phyloP scores from a whole-genome alignment of 2,888 invertebrate species.

The Girardia tigrina region DNA sequence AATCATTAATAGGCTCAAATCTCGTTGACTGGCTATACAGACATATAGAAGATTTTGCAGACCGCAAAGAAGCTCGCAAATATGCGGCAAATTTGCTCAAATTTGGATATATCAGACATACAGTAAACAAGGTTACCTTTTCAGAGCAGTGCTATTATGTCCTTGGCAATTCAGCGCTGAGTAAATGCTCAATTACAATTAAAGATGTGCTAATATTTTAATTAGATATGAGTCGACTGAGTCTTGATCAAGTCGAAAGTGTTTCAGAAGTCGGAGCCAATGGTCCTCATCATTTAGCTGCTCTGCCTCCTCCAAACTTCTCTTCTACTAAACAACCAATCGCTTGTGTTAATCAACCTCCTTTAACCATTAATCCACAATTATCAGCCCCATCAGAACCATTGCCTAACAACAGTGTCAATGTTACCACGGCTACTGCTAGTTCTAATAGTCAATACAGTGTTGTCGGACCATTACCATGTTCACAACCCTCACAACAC shows the following conservation, averaged over 20 bases:
- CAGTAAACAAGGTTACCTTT: slow-evolving; percentile 94
- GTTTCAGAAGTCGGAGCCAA: slow-evolving; percentile 54
- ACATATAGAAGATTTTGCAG: slow-evolving; percentile 82
- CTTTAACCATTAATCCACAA: slow-evolving; percentile 2
- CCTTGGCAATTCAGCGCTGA: slow-evolving; percentile 65
- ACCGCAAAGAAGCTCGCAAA: slow-evolving; percentile 82
- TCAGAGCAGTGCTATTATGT: slow-evolving; percentile 98
- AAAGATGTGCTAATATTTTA: not conserved
- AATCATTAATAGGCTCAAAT: slow-evolving; percentile 58
- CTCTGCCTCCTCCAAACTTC: slow-evolving; percentile 59
- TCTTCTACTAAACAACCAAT: not conserved
- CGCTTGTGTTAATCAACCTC: slow-evolving; percentile 13
- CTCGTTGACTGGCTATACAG: slow-evolving; percentile 91
- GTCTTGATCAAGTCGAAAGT: slow-evolving; percentile 49
- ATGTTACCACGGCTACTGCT: not conserved
- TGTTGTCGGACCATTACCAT: slow-evolving; percentile 9
- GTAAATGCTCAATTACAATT: slow-evolving; percentile 39
- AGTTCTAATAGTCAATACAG: slow-evolving; percentile 3
- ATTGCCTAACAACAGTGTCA: not conserved
- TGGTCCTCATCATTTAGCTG: slow-evolving; percentile 62
- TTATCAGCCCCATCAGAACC: not conserved
- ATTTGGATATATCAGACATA: slow-evolving; percentile 83
- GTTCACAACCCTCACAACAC: slow-evolving; percentile 6
- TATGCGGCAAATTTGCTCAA: slow-evolving; percentile 85
- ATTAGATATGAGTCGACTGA: slow-evolving; percentile 46